These are phyloP conservation scores for Telmatherina bonti DNA, from an alignment of 2,797 vertebrate species.

Conservation along the genomic window DNA sequence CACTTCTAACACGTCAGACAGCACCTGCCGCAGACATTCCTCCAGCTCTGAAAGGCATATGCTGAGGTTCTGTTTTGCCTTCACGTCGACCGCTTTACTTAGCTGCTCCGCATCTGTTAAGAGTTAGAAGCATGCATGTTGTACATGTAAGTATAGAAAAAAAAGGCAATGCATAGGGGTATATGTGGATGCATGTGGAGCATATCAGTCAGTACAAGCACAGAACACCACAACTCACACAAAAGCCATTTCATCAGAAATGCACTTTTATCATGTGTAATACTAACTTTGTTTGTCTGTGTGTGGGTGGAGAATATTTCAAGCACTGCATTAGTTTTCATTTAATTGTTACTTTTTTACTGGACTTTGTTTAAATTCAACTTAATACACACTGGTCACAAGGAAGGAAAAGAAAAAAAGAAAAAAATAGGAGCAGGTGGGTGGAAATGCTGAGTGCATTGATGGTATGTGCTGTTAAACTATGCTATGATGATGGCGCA, in stretches of 20 bases:
- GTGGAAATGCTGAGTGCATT: constrained; percentile 10
- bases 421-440: constrained; percentile 10
- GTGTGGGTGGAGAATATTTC: neutral
- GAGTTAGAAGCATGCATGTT: neutral
- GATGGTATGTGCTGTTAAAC: constrained; percentile 27
- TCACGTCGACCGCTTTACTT: neutral
- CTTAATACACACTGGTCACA: neutral
- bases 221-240: neutral
- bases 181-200: neutral
- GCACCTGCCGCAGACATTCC: constrained; percentile 84
- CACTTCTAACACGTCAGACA: constrained; percentile 89
- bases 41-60: constrained; percentile 81
- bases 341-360: neutral
- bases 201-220: neutral
- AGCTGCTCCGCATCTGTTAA: constrained; percentile 35
- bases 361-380: neutral
- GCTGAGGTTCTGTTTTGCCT: constrained; percentile 58
- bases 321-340: neutral
- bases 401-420: constrained; percentile 15
- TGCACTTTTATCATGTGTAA: neutral
- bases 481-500: constrained; percentile 11
- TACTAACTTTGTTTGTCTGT: neutral
- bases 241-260: neutral
- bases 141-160: neutral
- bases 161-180: neutral